phyloP scores from a whole-genome alignment of 2,888 invertebrate genomes.

The Andrena dorsata region DNA sequence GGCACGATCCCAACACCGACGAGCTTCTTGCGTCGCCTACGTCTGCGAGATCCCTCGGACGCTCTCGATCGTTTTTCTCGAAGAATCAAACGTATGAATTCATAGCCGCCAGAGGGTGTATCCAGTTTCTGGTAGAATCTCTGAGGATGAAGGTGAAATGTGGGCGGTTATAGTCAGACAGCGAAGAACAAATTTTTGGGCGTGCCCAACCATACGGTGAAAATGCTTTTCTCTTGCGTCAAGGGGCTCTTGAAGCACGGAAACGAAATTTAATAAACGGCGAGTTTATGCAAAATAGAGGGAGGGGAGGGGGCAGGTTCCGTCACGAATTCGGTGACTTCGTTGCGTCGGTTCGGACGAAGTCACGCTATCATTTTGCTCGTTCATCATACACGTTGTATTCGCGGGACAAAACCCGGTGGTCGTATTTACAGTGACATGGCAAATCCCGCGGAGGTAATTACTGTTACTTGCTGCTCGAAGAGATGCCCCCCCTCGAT shows the following conservation, averaged over 20 bases:
- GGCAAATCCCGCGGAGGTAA: slow-evolving; percentile 53
- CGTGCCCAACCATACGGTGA: no score
- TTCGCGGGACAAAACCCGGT: slow-evolving; percentile 31
- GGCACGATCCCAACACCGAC: neutral
- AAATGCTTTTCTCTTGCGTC: no score
- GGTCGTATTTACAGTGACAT: slow-evolving; percentile 41
- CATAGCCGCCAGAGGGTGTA: neutral
- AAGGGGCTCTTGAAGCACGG: neutral
- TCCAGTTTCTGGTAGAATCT: slow-evolving; percentile 1
- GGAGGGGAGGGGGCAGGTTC: neutral
- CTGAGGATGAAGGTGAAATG: neutral
- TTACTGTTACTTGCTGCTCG: slow-evolving; percentile 49
- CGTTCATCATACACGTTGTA: slow-evolving; percentile 51
- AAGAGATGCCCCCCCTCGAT: slow-evolving; percentile 29
- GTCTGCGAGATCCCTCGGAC: neutral
- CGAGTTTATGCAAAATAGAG: slow-evolving; percentile 31
- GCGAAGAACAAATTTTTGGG: no score
- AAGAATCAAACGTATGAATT: neutral
- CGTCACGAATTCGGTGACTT: slow-evolving; percentile 30
- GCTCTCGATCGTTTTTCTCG: neutral
- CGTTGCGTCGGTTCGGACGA: slow-evolving; percentile 20
- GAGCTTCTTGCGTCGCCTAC: neutral
- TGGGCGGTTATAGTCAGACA: neutral
- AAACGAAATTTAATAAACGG: slow-evolving; percentile 25
- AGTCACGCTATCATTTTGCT: slow-evolving; percentile 62